phyloP scores from a whole-genome alignment of 2,888 invertebrate species.

The Lycocerus yunnanus region DNA sequence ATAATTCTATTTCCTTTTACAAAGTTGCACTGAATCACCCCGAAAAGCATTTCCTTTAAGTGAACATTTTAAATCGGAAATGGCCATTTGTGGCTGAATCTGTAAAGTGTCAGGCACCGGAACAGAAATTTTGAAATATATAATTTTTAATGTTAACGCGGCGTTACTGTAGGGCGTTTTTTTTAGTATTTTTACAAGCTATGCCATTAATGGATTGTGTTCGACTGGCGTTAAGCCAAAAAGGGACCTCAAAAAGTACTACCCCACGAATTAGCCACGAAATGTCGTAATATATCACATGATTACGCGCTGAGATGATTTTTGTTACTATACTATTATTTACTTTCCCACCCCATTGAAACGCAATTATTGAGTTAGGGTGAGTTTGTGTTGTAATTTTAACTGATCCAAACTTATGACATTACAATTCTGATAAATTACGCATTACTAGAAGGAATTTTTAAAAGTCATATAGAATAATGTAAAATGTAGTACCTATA shows the following conservation, averaged over 20 bases:
- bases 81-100: constrained; percentile 50
- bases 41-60: constrained; percentile 36
- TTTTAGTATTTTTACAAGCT: constrained; percentile 34
- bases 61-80: constrained; percentile 52
- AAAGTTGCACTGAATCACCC: constrained; percentile 36
- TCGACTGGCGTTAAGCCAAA: constrained; percentile 44
- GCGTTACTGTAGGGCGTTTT: constrained; percentile 37
- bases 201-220: constrained; percentile 39
- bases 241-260: constrained; percentile 30
- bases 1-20: constrained; percentile 42
- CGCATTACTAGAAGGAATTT: not conserved
- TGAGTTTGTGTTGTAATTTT: not conserved
- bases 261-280: constrained; percentile 52
- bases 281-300: constrained; percentile 52
- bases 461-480: too few species aligned
- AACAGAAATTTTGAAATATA: constrained; percentile 54
- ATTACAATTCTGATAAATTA: not conserved
- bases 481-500: too few species aligned
- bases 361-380: constrained; percentile 41
- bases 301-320: constrained; percentile 54
- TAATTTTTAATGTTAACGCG: constrained; percentile 50
- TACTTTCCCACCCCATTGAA: constrained; percentile 46
- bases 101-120: constrained; percentile 52
- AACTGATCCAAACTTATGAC: not conserved
- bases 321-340: constrained; percentile 50